These are phyloP conservation scores for Argyra leucocephala DNA, from an alignment of 2,888 invertebrate genomes.

Conservation along the genomic window DNA sequence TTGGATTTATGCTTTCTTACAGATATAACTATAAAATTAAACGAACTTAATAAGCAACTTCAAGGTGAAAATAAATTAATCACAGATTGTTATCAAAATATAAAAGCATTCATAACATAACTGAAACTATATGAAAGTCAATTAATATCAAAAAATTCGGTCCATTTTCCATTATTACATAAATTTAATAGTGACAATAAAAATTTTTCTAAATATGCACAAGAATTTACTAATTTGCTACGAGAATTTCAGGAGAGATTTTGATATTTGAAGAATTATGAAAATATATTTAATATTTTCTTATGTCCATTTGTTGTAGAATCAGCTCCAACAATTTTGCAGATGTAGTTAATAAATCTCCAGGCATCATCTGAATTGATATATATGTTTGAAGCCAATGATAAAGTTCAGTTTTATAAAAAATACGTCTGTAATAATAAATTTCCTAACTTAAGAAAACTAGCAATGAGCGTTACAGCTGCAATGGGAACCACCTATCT, in stretches of 20 bases:
- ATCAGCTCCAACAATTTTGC: slow-evolving; percentile 10
- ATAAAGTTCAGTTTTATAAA: slow-evolving; percentile 11
- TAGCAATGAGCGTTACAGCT: slow-evolving; percentile 9
- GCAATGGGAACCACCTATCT: slow-evolving; percentile 9
- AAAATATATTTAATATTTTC: slow-evolving; percentile 11
- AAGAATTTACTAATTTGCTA: slow-evolving; percentile 7
- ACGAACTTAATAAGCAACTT: neutral
- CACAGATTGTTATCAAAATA: too few relatives aligned
- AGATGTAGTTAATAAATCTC: slow-evolving; percentile 9
- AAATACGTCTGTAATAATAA: slow-evolving; percentile 8
- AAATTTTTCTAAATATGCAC: slow-evolving; percentile 8
- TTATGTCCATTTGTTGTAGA: slow-evolving; percentile 10
- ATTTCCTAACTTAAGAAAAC: slow-evolving; percentile 10
- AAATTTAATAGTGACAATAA: slow-evolving; percentile 9
- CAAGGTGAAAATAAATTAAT: neutral
- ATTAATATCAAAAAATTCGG: too few relatives aligned
- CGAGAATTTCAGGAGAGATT: slow-evolving; percentile 9
- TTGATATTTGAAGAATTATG: slow-evolving; percentile 4
- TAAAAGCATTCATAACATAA: slow-evolving; percentile 6
- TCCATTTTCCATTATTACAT: slow-evolving; percentile 10
- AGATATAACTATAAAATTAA: slow-evolving; percentile 4
- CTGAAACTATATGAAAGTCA: neutral
- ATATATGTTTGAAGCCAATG: slow-evolving; percentile 10
- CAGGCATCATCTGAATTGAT: slow-evolving; percentile 6
- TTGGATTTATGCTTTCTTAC: slow-evolving; percentile 7